Base-by-base conservation (phyloP, 2,113 vertebrate genomes). In the Hyperopisus bebe region DNA sequence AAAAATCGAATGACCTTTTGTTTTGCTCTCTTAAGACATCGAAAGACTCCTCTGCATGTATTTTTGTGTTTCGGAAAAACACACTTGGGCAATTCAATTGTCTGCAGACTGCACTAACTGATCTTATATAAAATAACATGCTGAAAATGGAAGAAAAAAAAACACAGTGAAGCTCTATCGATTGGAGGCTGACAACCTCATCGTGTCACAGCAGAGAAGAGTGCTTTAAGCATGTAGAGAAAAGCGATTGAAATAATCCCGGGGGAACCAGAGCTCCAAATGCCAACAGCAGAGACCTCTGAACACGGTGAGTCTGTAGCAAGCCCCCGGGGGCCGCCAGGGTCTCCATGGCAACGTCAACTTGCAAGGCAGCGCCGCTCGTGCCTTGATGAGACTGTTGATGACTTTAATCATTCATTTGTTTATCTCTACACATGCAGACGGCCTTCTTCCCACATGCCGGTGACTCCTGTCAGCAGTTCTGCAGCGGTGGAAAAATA, bases 211-310 rank as follows among this genome's bases (percentile, higher is more conserved):
- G 13, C 24, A n/a, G 83, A 85, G 83, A 48, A 27, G 86, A 39
- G 35, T 9, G 17, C 53, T 66, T 66, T 31, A 85, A 47, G 82
- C 42, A 24, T 47, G 82, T 85, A 27, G 35, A 85, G 82, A 85
- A 84, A 44, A 24, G 82, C 19, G 53, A 19, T 24, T 44, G 19
- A 39, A 35, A 42, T 46, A 44, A 42, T 44, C 21, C 55, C 51
- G 0, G 17, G 53, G 9, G 87, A 50, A 50, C 5, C 51, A 39
- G 50, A 58, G 19, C 50, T 87, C 50, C 86, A 87, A 58, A 55
- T 53, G 86, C 53, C 50, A 87, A 87, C 86, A 87, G 53, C 4
- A 21, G 87, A 88, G 31, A 46, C 87, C 87, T 88, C 87, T 9
- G n/a, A 31, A 62, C 8, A 44, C 35, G 11, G 0, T 0, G 10